A percentile compares a stretch with the other conserved stretches of the same genome.
These are phyloP conservation scores for Pachliopta kotzebuea DNA, from an alignment of 2,888 invertebrate genomes.

Conservation along the genomic window DNA sequence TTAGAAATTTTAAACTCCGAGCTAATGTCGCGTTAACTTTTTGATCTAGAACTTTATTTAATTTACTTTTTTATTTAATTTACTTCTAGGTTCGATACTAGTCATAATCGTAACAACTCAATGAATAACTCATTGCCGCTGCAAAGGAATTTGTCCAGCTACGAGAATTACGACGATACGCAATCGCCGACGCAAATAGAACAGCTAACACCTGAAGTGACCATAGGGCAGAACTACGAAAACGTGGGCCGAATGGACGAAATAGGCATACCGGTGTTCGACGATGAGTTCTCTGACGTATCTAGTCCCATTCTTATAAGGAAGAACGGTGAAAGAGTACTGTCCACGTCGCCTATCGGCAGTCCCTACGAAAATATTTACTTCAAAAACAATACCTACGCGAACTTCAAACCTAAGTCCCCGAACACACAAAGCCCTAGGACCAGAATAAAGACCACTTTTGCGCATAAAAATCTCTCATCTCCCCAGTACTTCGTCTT, in stretches of 20 bases:
- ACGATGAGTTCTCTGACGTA: conserved; percentile 55
- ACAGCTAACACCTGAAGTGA: conserved; percentile 59
- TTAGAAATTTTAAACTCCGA: too few species aligned
- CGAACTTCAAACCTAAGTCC: conserved; percentile 65
- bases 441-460: conserved; percentile 82
- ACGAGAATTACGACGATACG: conserved; percentile 77
- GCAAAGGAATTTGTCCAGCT: conserved; percentile 70
- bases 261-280: conserved; percentile 70
- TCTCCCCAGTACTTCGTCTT: conserved; percentile 75
- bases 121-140: conserved; percentile 57
- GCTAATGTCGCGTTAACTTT: too few species aligned
- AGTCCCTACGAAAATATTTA: conserved; percentile 84
- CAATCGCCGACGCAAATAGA: conserved; percentile 48
- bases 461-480: conserved; percentile 73
- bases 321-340: conserved; percentile 51
- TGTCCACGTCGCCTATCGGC: conserved; percentile 49
- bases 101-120: conserved; percentile 56
- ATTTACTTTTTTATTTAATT: too few species aligned
- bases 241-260: conserved; percentile 71
- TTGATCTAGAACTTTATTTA: too few species aligned
- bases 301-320: conserved; percentile 72
- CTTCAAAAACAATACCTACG: conserved; percentile 57
- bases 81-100: conserved; percentile 71
- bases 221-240: conserved; percentile 55
- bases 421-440: conserved; percentile 79